A percentile compares a stretch with the other conserved stretches of the same genome.
These are phyloP conservation scores for Fissipunctia ypsillon DNA, from an alignment of 2,888 invertebrate genomes.

Conservation along the genomic window DNA sequence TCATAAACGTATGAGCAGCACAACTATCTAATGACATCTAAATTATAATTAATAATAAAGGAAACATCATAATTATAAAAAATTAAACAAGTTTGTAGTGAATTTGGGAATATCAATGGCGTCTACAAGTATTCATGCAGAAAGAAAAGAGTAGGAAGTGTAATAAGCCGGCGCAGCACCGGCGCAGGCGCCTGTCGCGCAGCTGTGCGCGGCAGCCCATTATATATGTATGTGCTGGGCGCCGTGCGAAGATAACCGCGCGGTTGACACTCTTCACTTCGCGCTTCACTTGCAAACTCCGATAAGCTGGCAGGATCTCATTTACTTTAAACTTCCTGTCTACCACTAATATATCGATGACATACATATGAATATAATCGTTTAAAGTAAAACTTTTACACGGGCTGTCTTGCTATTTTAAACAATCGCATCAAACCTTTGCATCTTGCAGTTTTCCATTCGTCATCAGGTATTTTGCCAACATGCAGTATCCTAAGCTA, in stretches of 20 bases:
- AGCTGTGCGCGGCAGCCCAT: too few relatives aligned
- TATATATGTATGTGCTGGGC: slow-evolving; percentile 44
- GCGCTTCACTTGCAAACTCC: neutral
- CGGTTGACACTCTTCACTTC: slow-evolving; percentile 8
- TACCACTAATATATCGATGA: neutral
- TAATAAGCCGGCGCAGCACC: slow-evolving; percentile 14
- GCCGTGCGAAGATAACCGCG: slow-evolving; percentile 52
- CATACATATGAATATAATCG: neutral
- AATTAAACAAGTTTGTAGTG: neutral
- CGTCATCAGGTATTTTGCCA: neutral
- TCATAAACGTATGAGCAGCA: neutral
- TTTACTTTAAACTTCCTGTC: neutral
- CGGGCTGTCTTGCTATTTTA: neutral
- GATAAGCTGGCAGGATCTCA: slow-evolving; percentile 2
- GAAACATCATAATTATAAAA: neutral
- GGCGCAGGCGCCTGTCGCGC: too few relatives aligned
- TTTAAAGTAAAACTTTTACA: neutral
- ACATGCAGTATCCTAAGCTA: neutral
- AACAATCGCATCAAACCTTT: neutral
- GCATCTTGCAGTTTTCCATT: too few relatives aligned
- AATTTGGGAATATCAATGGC: neutral
- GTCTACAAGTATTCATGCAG: neutral
- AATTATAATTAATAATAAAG: neutral
- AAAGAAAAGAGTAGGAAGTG: neutral
- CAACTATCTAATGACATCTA: slow-evolving; percentile 3